A percentile compares a stretch with the other conserved stretches of the same genome.
Conservation (phyloP, 2,113 vertebrate genomes). For the Calypte anna region DNA sequence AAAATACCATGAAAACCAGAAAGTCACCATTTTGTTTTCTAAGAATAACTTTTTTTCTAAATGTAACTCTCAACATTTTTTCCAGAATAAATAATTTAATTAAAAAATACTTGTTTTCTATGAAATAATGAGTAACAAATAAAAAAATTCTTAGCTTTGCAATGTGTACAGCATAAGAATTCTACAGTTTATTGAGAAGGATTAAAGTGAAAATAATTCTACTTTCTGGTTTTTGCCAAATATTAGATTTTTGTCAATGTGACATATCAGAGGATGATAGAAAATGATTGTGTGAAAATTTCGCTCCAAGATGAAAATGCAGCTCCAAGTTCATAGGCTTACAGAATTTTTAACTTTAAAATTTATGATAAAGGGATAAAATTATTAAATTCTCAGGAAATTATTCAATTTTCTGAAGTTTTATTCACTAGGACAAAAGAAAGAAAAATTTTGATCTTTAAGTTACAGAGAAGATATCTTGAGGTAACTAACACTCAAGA, state of each 20-base stretch:
- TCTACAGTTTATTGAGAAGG: neutral
- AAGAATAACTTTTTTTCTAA: neutral
- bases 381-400: neutral
- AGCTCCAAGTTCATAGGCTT: neutral
- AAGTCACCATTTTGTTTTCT: neutral
- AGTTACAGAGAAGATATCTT: neutral
- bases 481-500: neutral
- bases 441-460: neutral
- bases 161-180: neutral
- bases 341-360: neutral
- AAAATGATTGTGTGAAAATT: neutral
- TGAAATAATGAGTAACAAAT: neutral
- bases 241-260: neutral
- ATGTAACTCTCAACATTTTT: fast-evolving
- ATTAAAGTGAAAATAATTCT: neutral
- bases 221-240: neutral
- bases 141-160: neutral
- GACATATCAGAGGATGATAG: neutral
- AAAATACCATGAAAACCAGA: neutral
- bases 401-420: neutral
- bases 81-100: neutral
- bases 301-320: neutral
- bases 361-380: neutral
- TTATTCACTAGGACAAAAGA: neutral
- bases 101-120: neutral